These are phyloP conservation scores for Polia nebulosa DNA, from an alignment of 2,888 invertebrate genomes.

Conservation along the genomic window DNA sequence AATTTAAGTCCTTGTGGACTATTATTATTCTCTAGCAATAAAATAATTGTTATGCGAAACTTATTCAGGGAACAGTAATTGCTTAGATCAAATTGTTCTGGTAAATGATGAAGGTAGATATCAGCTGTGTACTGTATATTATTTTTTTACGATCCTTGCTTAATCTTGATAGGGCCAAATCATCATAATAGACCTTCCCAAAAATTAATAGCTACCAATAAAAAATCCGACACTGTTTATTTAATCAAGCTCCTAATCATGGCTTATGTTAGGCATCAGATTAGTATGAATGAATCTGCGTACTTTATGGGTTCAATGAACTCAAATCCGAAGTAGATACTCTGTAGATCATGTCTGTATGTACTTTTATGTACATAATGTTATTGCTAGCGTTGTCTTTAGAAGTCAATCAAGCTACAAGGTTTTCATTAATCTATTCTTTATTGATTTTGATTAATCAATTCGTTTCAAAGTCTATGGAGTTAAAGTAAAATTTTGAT, in stretches of 20 bases:
- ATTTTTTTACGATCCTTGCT: constrained; percentile 2
- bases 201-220: constrained; percentile 9
- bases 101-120: too few species aligned
- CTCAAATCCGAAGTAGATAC: constrained; percentile 46
- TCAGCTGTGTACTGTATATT: too few species aligned
- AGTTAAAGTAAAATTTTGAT: not conserved
- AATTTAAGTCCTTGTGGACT: too few species aligned
- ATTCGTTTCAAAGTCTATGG: constrained; percentile 21
- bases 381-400: constrained; percentile 19
- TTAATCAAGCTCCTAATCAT: constrained; percentile 39
- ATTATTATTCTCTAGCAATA: too few species aligned
- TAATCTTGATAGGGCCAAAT: not conserved
- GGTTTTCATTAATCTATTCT: constrained; percentile 47
- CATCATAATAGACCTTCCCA: not conserved
- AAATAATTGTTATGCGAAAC: too few species aligned
- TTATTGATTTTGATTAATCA: constrained; percentile 44
- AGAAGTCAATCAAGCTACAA: constrained; percentile 50
- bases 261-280: constrained; percentile 39
- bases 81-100: too few species aligned
- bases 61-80: too few species aligned
- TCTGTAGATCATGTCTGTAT: constrained; percentile 24
- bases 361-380: constrained; percentile 24
- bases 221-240: constrained; percentile 29
- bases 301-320: constrained; percentile 59
- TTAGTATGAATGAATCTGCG: constrained; percentile 55